Evolutionary conservation across 2,113 vertebrate genomes (phyloP).

Genomic region (Pitta sordida): DNA sequence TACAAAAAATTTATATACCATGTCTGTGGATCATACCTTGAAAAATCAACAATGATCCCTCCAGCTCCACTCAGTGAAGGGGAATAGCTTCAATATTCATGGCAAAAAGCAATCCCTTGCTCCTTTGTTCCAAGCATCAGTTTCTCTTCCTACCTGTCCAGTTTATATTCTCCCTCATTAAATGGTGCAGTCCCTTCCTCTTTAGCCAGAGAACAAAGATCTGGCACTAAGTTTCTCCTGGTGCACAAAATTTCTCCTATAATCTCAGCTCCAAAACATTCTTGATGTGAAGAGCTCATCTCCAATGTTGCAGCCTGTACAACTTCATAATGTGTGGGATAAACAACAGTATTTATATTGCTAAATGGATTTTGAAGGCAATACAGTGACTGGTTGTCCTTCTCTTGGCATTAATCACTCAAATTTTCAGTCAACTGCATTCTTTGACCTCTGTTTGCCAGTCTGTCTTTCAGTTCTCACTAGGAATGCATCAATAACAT

Average conservation of each 20-base stretch:
- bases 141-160: background rate
- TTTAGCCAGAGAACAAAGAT: background rate
- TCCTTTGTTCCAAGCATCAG: background rate
- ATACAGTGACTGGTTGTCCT: background rate
- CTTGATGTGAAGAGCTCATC: background rate
- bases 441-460: background rate
- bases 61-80: background rate
- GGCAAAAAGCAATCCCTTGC: background rate
- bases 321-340: rapidly evolving
- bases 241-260: background rate
- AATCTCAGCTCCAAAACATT: background rate
- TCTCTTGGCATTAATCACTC: background rate
- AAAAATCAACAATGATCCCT: background rate
- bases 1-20: background rate
- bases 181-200: background rate
- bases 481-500: background rate
- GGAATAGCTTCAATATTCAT: background rate
- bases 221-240: too few species aligned
- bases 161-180: background rate
- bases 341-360: background rate
- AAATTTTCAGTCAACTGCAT: background rate
- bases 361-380: background rate
- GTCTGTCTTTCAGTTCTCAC: background rate
- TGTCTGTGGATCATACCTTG: background rate
- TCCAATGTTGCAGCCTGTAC: background rate